A percentile compares a stretch with the other conserved stretches of the same genome.
Evolutionary conservation across 2,888 invertebrate species (phyloP).

Genomic region (Platycheirus rosarum): DNA sequence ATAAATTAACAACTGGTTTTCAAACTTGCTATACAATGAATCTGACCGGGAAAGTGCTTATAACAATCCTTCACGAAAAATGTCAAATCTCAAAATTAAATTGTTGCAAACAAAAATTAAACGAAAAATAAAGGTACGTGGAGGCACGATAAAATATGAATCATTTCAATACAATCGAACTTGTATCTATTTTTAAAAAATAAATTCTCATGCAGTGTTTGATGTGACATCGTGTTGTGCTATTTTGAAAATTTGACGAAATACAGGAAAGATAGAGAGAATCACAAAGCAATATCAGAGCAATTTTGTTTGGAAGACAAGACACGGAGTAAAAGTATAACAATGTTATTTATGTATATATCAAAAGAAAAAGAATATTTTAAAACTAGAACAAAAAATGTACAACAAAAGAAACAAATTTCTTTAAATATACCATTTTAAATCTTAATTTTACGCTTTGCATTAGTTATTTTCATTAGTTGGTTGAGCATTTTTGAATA

Average conservation of each 20-base stretch:
- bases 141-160: conserved; percentile 48
- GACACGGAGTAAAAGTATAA: conserved; percentile 37
- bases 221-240: conserved; percentile 57
- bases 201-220: conserved; percentile 41
- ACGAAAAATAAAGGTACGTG: conserved; percentile 18
- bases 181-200: conserved; percentile 55
- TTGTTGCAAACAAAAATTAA: conserved; percentile 3
- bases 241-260: conserved; percentile 41
- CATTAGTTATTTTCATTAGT: conserved; percentile 51
- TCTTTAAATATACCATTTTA: conserved; percentile 11
- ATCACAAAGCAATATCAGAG: conserved; percentile 22
- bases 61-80: no score
- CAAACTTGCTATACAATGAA: no score
- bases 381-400: conserved; percentile 23
- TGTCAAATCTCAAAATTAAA: neutral
- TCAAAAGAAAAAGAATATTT: conserved; percentile 15
- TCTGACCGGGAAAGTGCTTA: no score
- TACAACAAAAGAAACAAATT: conserved; percentile 20
- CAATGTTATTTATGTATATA: conserved; percentile 69
- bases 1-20: no score
- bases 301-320: conserved; percentile 22
- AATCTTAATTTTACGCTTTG: no score
- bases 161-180: conserved; percentile 43
- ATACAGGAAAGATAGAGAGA: conserved; percentile 8
- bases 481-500: neutral